These are phyloP conservation scores for Myiopsitta monachus DNA, from an alignment of 2,113 vertebrate genomes.

Conservation along the genomic window DNA sequence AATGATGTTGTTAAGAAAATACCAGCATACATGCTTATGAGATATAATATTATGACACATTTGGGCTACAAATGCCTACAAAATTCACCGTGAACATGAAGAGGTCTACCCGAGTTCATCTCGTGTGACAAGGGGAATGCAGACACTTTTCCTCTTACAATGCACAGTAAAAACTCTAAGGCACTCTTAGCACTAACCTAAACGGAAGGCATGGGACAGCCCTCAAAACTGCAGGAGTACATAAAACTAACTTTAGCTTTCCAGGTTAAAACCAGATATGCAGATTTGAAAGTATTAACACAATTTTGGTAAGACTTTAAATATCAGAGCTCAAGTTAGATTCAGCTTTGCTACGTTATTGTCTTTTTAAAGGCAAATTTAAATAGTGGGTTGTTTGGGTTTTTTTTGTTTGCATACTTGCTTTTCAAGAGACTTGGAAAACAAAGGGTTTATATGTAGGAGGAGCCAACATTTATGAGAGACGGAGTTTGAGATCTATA, in stretches of 20 bases:
- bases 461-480: background rate
- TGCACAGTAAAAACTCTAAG: background rate
- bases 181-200: background rate
- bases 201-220: background rate
- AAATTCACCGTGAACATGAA: accelerated
- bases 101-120: background rate
- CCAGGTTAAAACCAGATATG: background rate
- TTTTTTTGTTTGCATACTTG: background rate
- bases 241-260: background rate
- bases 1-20: background rate
- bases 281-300: background rate
- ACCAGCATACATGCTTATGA: background rate
- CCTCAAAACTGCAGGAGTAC: background rate
- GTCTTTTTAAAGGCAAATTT: background rate
- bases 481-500: background rate
- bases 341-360: background rate
- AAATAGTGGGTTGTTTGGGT: background rate
- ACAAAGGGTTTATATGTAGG: background rate
- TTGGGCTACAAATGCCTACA: background rate
- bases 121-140: accelerated
- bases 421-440: background rate
- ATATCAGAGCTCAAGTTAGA: background rate
- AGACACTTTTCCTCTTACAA: background rate
- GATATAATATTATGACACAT: background rate
- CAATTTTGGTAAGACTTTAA: background rate